Percentiles rank a stretch among this genome's conserved stretches.
These are phyloP conservation scores for Catocala nupta DNA, from an alignment of 2,888 invertebrate species.

Conservation along the genomic window DNA sequence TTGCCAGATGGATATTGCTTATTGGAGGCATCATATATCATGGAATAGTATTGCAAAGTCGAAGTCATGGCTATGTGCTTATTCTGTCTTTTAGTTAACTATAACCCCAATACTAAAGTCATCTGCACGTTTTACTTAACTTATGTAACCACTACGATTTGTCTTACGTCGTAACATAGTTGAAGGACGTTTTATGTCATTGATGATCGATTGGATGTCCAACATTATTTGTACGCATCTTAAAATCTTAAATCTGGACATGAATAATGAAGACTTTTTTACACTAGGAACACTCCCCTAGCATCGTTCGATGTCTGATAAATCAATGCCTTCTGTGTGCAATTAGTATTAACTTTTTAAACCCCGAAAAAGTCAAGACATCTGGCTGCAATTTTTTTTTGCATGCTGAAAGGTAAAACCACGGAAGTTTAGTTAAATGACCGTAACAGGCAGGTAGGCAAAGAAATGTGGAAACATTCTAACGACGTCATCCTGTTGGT, in stretches of 20 bases:
- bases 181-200: conserved; percentile 16
- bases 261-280: background rate
- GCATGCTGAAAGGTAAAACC: conserved; percentile 24
- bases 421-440: conserved; percentile 42
- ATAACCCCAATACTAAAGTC: background rate
- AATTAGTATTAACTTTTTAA: background rate
- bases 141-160: conserved; percentile 15
- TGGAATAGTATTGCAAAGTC: no score
- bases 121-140: background rate
- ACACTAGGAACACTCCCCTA: background rate
- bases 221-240: conserved; percentile 7
- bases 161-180: conserved; percentile 17
- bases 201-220: conserved; percentile 18
- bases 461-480: conserved; percentile 47
- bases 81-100: background rate
- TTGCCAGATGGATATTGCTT: no score
- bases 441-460: conserved; percentile 33
- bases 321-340: background rate
- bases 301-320: background rate
- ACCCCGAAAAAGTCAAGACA: conserved; percentile 19
- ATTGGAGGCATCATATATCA: no score
- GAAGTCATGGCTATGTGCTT: no score
- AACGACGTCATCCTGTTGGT: conserved; percentile 46
- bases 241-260: background rate
- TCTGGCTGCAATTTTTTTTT: conserved; percentile 25